Conservation (phyloP, 2,888 invertebrate genomes). For the Pachliopta kotzebuea region DNA sequence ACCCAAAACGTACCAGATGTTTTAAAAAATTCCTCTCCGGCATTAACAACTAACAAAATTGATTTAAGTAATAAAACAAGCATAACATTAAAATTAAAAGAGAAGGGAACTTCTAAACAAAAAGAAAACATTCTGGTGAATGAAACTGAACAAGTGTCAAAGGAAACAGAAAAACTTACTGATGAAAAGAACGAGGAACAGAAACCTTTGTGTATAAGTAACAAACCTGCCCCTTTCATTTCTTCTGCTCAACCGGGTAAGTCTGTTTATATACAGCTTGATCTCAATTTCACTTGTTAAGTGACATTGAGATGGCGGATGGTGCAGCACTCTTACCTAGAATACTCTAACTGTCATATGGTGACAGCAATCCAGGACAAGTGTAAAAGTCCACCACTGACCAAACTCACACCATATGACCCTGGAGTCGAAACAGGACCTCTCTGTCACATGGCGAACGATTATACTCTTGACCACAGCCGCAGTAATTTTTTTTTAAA, state of each 20-base stretch:
- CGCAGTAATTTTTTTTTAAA: background rate
- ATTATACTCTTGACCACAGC: background rate
- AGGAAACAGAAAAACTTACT: slow-evolving; percentile 9
- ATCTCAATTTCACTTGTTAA: background rate
- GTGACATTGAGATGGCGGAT: too few relatives aligned
- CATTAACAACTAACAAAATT: slow-evolving; percentile 37
- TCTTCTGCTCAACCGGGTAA: slow-evolving; percentile 35
- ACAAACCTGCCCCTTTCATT: slow-evolving; percentile 36
- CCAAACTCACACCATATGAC: too few relatives aligned
- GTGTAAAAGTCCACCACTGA: too few relatives aligned
- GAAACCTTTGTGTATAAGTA: slow-evolving; percentile 45
- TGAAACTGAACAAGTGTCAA: slow-evolving; percentile 29
- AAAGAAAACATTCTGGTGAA: slow-evolving; percentile 55
- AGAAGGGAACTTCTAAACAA: slow-evolving; percentile 36
- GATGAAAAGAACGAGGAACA: slow-evolving; percentile 42
- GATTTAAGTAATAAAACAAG: slow-evolving; percentile 38
- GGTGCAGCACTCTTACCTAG: too few relatives aligned
- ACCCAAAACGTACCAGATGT: slow-evolving; percentile 50
- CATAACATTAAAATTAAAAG: slow-evolving; percentile 43
- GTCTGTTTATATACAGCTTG: background rate
- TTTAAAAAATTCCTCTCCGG: slow-evolving; percentile 44
- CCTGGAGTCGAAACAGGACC: too few relatives aligned
- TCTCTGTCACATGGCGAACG: too few relatives aligned
- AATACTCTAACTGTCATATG: too few relatives aligned
- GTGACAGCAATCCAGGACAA: too few relatives aligned